These are phyloP conservation scores for Cosmorhoe ocellata DNA, from an alignment of 2,888 invertebrate species.

Conservation along the genomic window DNA sequence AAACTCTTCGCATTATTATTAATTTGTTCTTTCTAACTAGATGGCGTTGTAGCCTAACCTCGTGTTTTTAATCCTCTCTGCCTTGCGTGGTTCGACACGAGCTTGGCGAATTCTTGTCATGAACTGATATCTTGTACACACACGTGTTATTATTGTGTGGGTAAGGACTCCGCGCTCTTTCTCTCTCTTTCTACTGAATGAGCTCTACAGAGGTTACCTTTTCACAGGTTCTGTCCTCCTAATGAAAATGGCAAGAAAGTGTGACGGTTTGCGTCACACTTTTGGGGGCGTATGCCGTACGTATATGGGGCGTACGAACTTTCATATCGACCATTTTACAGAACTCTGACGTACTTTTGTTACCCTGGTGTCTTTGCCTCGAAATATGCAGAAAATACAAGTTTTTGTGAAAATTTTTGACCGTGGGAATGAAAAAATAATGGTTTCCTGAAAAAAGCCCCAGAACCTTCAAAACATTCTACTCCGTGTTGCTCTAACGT, in stretches of 20 bases:
- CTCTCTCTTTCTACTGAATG: too few species aligned
- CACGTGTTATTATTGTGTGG: too few species aligned
- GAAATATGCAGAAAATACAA: constrained; percentile 77
- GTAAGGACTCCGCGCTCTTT: too few species aligned
- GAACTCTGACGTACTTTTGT: constrained; percentile 39
- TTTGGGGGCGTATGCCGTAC: constrained; percentile 9
- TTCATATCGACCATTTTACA: neutral
- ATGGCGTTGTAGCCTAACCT: too few species aligned
- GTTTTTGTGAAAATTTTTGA: constrained; percentile 62
- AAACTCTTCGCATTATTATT: too few species aligned
- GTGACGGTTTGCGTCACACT: constrained; percentile 48
- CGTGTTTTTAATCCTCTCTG: too few species aligned
- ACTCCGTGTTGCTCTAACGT: neutral
- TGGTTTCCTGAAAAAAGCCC: neutral
- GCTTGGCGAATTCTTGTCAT: too few species aligned
- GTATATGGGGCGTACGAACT: constrained; percentile 1
- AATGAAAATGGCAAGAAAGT: constrained; percentile 48
- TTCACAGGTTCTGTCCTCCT: constrained; percentile 35
- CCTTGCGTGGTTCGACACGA: too few species aligned
- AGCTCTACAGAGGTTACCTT: neutral
- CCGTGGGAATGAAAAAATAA: constrained; percentile 18
- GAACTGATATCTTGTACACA: too few species aligned
- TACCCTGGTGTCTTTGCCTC: constrained; percentile 52
- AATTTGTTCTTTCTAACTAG: too few species aligned
- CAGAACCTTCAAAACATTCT: neutral